These are phyloP conservation scores for Anguilla megastoma DNA, from an alignment of 2,797 vertebrate genomes.

Conservation along the genomic window DNA sequence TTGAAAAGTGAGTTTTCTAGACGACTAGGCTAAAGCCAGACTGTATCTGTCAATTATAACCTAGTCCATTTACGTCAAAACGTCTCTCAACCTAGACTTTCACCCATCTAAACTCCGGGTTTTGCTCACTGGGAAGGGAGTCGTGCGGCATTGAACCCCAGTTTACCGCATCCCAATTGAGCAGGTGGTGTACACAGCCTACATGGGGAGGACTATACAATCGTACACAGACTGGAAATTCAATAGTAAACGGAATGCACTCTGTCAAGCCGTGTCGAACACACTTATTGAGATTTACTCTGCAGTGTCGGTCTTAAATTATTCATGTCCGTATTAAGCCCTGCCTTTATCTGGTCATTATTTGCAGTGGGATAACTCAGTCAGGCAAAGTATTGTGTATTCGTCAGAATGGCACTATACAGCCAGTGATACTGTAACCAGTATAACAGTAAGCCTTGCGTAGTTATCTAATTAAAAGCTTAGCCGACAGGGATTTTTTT, in stretches of 20 bases:
- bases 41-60: no score
- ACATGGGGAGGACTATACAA: neutral
- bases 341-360: neutral
- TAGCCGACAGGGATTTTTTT: neutral
- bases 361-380: neutral
- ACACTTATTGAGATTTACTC: neutral
- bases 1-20: no score
- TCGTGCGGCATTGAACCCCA: no score
- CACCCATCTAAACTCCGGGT: no score
- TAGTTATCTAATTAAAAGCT: neutral
- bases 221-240: neutral
- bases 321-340: neutral
- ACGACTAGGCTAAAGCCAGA: no score
- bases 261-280: neutral
- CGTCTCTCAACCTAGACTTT: no score
- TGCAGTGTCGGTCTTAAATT: neutral
- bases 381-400: slow-evolving; percentile 57
- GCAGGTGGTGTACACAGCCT: neutral
- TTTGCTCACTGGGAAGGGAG: no score
- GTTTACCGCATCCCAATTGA: neutral
- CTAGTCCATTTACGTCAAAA: no score
- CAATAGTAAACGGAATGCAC: neutral
- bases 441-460: neutral
- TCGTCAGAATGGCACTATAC: neutral
- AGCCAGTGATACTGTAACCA: neutral